phyloP scores from a whole-genome alignment of 2,113 vertebrate species.

The Struthio camelus region DNA sequence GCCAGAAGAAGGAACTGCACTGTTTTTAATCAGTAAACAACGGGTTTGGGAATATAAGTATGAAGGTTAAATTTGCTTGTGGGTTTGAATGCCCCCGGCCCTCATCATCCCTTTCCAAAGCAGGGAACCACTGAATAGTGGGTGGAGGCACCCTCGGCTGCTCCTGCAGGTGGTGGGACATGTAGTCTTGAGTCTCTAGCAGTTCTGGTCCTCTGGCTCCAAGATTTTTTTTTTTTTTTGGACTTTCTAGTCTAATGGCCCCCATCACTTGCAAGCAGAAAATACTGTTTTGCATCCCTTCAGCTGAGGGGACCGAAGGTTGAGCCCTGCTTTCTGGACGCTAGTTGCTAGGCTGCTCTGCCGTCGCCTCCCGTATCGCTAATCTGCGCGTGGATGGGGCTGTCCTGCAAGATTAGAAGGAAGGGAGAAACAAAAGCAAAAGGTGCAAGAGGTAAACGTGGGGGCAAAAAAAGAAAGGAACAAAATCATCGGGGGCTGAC shows the following conservation, averaged over 20 bases:
- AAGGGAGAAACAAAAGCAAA: background rate
- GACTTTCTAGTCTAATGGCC: background rate
- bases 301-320: accelerated
- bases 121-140: background rate
- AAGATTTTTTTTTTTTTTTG: background rate
- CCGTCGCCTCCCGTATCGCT: background rate
- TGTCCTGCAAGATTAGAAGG: background rate
- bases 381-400: background rate
- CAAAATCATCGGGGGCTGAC: background rate
- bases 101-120: background rate
- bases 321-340: background rate
- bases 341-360: background rate
- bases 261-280: background rate
- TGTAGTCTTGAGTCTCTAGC: background rate
- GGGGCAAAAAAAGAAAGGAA: background rate
- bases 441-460: background rate
- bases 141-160: background rate
- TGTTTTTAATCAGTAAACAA: background rate
- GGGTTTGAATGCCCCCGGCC: background rate
- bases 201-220: background rate
- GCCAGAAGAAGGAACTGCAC: background rate
- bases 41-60: background rate
- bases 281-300: background rate
- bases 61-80: background rate
- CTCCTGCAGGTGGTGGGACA: background rate